Evolutionary conservation across 2,888 invertebrate species (phyloP).

Genomic region (Lacanobia oleracea): DNA sequence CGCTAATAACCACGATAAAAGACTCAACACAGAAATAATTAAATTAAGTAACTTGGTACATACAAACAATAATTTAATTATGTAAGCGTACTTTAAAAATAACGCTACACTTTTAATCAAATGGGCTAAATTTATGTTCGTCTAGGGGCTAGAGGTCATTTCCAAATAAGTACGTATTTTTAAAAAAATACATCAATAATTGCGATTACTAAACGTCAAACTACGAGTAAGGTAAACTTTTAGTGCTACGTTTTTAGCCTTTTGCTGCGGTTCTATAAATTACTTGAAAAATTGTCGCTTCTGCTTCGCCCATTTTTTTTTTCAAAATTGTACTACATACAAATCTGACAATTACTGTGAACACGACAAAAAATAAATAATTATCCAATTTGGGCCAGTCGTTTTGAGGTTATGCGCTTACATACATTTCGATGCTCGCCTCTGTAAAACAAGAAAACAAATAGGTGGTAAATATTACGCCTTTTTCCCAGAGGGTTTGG

Average conservation of each 20-base stretch:
- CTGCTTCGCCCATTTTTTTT: no score
- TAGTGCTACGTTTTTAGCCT: conserved; percentile 13
- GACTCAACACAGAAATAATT: conserved; percentile 9
- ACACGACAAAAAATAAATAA: no score
- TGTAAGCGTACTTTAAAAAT: conserved; percentile 2
- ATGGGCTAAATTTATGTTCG: conserved; percentile 1
- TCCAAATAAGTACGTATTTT: neutral
- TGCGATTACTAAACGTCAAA: conserved; percentile 24
- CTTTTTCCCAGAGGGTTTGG: no score
- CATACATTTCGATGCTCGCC: no score
- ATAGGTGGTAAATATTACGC: no score
- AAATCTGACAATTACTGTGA: no score
- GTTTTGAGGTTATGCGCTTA: no score
- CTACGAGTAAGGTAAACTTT: conserved; percentile 49
- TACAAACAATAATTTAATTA: conserved; percentile 19
- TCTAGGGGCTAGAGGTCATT: conserved; percentile 32
- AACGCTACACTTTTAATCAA: neutral
- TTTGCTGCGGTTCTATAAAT: neutral
- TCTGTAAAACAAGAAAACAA: neutral
- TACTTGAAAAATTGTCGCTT: neutral
- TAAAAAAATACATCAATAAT: conserved; percentile 27
- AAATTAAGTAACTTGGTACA: neutral
- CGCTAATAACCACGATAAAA: neutral
- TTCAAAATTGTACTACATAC: no score
- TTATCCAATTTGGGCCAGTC: no score